Evolutionary conservation across 2,888 invertebrate species (phyloP).

Genomic region (Nephrocerus scutellatus): DNA sequence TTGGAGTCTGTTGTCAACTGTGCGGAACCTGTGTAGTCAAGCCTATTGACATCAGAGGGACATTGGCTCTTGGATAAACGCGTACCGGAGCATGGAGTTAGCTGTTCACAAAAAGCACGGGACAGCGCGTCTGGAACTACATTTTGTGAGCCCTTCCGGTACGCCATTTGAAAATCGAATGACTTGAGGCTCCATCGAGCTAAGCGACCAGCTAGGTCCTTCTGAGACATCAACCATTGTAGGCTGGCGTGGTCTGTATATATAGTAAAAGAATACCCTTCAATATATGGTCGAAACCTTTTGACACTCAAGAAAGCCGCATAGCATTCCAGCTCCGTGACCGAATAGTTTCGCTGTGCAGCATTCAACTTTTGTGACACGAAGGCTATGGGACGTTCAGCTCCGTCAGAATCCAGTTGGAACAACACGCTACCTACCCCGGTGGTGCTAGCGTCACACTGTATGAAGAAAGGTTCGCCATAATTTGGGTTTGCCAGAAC

Average conservation of each 20-base stretch:
- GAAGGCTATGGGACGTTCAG: conserved; percentile 10
- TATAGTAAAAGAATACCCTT: conserved; percentile 22
- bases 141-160: conserved; percentile 24
- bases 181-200: conserved; percentile 22
- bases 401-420: conserved; percentile 6
- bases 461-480: conserved; percentile 2
- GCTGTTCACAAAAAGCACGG: too few species aligned
- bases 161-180: conserved; percentile 20
- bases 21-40: too few species aligned
- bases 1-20: too few species aligned
- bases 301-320: conserved; percentile 12
- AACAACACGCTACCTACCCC: conserved; percentile 6
- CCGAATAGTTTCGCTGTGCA: conserved; percentile 10
- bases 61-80: too few species aligned
- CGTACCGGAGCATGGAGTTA: too few species aligned
- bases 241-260: conserved; percentile 27
- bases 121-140: conserved; percentile 25
- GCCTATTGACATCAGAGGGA: too few species aligned
- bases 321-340: conserved; percentile 10
- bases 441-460: conserved; percentile 7
- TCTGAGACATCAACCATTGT: conserved; percentile 27
- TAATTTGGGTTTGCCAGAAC: conserved; percentile 8
- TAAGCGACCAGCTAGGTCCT: conserved; percentile 22
- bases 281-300: conserved; percentile 15
- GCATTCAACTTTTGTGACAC: conserved; percentile 10